Evolutionary conservation across 2,888 invertebrate species (phyloP), one percentile per base, ranked within the genome.

Genomic region (Plebejus melissa): DNA sequence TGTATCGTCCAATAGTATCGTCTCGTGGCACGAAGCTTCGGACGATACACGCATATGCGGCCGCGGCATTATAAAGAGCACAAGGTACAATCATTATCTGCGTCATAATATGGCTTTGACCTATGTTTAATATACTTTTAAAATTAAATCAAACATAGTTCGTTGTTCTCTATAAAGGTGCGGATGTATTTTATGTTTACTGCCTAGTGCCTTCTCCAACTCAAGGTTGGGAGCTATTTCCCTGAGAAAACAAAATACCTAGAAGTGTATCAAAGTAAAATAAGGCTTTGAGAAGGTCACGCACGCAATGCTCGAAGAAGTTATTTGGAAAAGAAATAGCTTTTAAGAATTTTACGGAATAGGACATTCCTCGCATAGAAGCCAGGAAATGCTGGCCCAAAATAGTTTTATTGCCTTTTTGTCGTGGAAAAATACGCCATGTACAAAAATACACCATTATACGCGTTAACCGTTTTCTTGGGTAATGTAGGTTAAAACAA

Each of bases 201-300:
- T 65, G 57, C 11, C 50, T 13, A 50, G 50, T 6, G 28, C 50
- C 22, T 50, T 54, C 71, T 46, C 9, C 13, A 65, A 22, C 2
- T 72, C 72, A 72, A 72, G 72, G 72, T 54, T 16, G 13, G 54
- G 32, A 16, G 16, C 54, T 72, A 71, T 46, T 72, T 54, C 32
- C 72, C 13, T 32, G 54, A 54, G 50, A 54, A 72, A 72, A 72
- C 50, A 54, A 72, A 72, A 72, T 65, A 32, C 16, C 32, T 28
- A 32, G 32, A 54, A 54, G 50, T 32, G 72, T 54, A 54, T 54
- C 72, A 36, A 72, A 54, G 32, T 72, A 22, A 46, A 72, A 72
- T 72, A 54, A 5, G 71, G n/a, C 54, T 54, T 72, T 54, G 13
- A 50, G 72, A 72, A 72, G 72, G 72, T 54, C 54, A 50, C 22